Evolutionary conservation across 1,140 invertebrate genomes (phyloP).

Genomic region (Cardiocondyla obscurior): DNA sequence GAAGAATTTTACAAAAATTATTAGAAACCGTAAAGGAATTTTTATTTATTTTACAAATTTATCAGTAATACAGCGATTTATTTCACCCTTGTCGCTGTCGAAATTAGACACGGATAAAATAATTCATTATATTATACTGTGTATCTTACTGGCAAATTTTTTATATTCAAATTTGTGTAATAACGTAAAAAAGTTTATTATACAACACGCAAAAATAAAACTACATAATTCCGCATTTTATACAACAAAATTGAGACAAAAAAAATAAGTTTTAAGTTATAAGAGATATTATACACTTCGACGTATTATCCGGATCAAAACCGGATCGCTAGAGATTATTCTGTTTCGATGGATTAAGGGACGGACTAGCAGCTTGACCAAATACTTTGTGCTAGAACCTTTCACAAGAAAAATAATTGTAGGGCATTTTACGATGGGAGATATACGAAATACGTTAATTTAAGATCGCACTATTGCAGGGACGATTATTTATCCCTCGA

Average conservation of each 20-base stretch:
- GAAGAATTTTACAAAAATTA: background rate
- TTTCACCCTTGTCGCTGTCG: too few relatives aligned
- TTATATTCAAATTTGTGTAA: background rate
- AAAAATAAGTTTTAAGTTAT: background rate
- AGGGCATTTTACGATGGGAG: background rate
- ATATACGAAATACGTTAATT: background rate
- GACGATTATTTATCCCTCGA: background rate
- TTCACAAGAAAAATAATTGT: constrained; percentile 4
- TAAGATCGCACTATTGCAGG: background rate
- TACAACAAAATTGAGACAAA: background rate
- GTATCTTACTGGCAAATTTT: too few relatives aligned
- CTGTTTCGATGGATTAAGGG: constrained; percentile 51
- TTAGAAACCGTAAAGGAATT: background rate
- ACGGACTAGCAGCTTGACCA: constrained; percentile 63
- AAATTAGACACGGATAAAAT: too few relatives aligned
- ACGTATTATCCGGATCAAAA: constrained; percentile 41
- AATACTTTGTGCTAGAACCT: constrained; percentile 57
- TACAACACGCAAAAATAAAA: background rate
- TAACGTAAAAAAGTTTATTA: background rate
- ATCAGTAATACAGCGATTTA: too few relatives aligned
- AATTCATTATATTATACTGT: too few relatives aligned
- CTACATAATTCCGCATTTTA: background rate
- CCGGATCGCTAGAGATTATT: constrained; percentile 2
- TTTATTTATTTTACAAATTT: background rate
- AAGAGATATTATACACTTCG: constrained; percentile 20